Evolutionary conservation across 2,888 invertebrate genomes (phyloP).

Genomic region (Lissocephala sabroskyi): DNA sequence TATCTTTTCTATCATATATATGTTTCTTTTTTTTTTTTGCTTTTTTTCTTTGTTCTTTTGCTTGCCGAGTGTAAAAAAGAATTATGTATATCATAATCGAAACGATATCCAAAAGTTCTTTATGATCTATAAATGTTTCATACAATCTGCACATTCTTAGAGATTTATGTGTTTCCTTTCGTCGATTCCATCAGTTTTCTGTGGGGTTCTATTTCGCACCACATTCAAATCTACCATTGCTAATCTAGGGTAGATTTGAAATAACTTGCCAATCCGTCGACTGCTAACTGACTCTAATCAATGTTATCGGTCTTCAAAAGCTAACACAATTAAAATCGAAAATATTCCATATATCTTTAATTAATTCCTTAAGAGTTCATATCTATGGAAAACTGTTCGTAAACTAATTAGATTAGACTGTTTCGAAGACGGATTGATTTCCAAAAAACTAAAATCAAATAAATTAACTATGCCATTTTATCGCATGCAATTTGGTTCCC

Average conservation of each 20-base stretch:
- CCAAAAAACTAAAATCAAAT: constrained; percentile 11
- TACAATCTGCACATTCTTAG: constrained; percentile 7
- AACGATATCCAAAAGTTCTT: constrained; percentile 42
- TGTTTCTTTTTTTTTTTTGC: constrained; percentile 22
- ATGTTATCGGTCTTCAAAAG: no score
- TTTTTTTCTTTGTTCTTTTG: constrained; percentile 42
- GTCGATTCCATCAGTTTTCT: no score
- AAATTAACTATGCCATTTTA: not conserved
- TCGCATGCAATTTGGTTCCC: not conserved
- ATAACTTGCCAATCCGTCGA: no score
- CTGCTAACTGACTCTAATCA: no score
- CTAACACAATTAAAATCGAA: constrained; percentile 35
- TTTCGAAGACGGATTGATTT: constrained; percentile 3
- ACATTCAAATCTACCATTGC: no score
- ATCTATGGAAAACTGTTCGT: no score
- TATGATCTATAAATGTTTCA: constrained; percentile 23
- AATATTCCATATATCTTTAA: no score
- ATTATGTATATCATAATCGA: constrained; percentile 40
- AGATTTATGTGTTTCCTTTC: constrained; percentile 21
- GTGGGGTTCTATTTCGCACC: no score
- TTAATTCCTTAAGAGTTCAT: no score
- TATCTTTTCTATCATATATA: constrained; percentile 26
- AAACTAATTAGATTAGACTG: constrained; percentile 48
- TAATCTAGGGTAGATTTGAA: no score
- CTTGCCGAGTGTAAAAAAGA: constrained; percentile 53